Evolutionary conservation across 2,888 invertebrate genomes (phyloP).

Genomic region (Temnothorax ravouxi): DNA sequence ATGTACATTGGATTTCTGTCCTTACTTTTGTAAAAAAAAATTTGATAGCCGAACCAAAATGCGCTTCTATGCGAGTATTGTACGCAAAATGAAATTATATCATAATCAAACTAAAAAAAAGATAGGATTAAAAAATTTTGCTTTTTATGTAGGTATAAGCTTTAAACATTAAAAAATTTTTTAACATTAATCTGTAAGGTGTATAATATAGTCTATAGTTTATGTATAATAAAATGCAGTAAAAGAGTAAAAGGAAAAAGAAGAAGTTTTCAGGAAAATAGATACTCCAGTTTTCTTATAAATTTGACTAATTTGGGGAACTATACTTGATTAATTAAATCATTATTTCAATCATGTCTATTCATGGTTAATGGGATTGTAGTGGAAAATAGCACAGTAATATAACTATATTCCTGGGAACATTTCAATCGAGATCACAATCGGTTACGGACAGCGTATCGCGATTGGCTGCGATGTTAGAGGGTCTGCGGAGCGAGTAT

Average conservation of each 20-base stretch:
- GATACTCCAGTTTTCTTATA: not conserved
- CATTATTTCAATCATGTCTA: not conserved
- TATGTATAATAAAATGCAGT: not conserved
- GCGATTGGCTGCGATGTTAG: constrained; percentile 29
- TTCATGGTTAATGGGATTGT: not conserved
- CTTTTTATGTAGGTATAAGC: too few species aligned
- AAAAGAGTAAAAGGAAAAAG: not conserved
- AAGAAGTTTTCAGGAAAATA: not conserved
- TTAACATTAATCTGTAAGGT: not conserved
- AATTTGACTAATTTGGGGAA: not conserved
- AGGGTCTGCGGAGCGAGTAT: constrained; percentile 25
- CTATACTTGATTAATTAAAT: not conserved
- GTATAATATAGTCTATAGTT: not conserved
- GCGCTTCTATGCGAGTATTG: constrained; percentile 9
- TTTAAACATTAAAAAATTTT: not conserved
- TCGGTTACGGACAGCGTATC: constrained; percentile 29
- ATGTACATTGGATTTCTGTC: constrained; percentile 61
- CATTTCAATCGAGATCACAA: constrained; percentile 34
- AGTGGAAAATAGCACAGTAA: not conserved
- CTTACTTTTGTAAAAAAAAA: constrained; percentile 63
- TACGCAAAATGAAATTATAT: constrained; percentile 37
- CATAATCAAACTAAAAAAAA: constrained; percentile 42
- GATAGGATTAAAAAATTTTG: not conserved
- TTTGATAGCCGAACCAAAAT: constrained; percentile 63
- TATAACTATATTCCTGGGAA: not conserved